These are phyloP conservation scores for Agrochola litura DNA, from an alignment of 2,888 invertebrate species.

Conservation along the genomic window DNA sequence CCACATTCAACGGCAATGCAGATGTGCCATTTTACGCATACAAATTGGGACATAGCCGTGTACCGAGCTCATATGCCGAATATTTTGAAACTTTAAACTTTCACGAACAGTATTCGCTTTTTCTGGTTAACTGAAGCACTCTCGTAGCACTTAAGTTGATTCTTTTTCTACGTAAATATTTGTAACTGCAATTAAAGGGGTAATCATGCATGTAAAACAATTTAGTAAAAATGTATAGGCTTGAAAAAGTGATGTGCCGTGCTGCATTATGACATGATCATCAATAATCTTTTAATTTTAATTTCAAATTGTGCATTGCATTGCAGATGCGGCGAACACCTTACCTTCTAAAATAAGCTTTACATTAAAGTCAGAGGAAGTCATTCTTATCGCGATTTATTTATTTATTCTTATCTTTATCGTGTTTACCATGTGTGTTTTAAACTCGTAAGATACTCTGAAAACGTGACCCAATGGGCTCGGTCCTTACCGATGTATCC, in stretches of 20 bases:
- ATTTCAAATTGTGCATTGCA: constrained; percentile 21
- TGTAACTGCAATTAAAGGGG: constrained; percentile 32
- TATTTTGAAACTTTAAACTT: constrained; percentile 55
- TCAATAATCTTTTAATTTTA: constrained; percentile 16
- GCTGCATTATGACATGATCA: constrained; percentile 19
- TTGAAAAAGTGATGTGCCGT: constrained; percentile 41
- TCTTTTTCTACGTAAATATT: constrained; percentile 46
- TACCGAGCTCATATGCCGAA: constrained; percentile 48
- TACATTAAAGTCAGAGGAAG: constrained; percentile 18
- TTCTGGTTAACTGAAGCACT: constrained; percentile 24
- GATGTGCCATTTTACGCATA: constrained; percentile 85
- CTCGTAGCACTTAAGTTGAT: constrained; percentile 26
- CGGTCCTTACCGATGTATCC: constrained; percentile 19
- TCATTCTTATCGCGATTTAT: constrained; percentile 7
- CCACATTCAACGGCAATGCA: constrained; percentile 84
- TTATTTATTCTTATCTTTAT: constrained; percentile 59
- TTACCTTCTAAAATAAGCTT: not conserved
- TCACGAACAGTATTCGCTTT: constrained; percentile 46
- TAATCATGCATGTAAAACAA: constrained; percentile 55
- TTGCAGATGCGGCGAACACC: not conserved
- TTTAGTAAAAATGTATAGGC: constrained; percentile 46
- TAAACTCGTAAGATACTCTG: constrained; percentile 43
- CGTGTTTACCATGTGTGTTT: constrained; percentile 63
- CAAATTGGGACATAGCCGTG: constrained; percentile 75
- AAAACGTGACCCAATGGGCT: constrained; percentile 64